These are phyloP conservation scores for Olivierus martensii DNA, from an alignment of 1,140 invertebrate species.

Conservation along the genomic window DNA sequence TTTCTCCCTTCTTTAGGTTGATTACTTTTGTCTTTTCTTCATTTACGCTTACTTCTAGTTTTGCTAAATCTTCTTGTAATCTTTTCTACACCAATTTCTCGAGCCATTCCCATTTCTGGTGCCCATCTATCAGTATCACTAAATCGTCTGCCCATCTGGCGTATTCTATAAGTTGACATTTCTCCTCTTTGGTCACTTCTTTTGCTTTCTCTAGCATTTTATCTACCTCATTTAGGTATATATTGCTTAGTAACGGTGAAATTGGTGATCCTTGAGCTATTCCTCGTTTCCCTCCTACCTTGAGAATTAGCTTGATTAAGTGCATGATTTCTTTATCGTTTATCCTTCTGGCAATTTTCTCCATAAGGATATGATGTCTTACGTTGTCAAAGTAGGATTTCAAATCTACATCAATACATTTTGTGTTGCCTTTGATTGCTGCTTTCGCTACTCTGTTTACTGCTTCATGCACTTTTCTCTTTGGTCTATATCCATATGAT, in stretches of 20 bases:
- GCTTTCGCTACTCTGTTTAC: not conserved
- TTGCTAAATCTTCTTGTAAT: not conserved
- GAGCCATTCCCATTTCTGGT: not conserved
- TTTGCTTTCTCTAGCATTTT: not conserved
- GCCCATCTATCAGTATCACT: not conserved
- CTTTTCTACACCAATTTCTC: not conserved
- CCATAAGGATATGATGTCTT: not conserved
- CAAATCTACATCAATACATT: not conserved
- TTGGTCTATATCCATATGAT: not conserved
- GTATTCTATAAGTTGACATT: no score
- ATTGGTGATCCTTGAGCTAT: not conserved
- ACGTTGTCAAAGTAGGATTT: not conserved
- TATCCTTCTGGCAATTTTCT: not conserved
- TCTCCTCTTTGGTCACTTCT: no score
- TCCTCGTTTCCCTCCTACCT: not conserved
- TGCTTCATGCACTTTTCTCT: not conserved
- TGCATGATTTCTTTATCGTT: not conserved
- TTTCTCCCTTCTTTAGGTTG: not conserved
- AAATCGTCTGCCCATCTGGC: not conserved
- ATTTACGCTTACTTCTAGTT: slow-evolving; percentile 2
- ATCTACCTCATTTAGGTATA: not conserved
- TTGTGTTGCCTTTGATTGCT: not conserved
- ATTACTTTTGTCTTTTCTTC: not conserved
- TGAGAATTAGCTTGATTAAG: not conserved
- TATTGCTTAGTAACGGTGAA: not conserved